A percentile compares a stretch with the other conserved stretches of the same genome.
These are phyloP conservation scores for Meloidogyne floridensis DNA, from an alignment of 1,140 invertebrate species.

Conservation along the genomic window DNA sequence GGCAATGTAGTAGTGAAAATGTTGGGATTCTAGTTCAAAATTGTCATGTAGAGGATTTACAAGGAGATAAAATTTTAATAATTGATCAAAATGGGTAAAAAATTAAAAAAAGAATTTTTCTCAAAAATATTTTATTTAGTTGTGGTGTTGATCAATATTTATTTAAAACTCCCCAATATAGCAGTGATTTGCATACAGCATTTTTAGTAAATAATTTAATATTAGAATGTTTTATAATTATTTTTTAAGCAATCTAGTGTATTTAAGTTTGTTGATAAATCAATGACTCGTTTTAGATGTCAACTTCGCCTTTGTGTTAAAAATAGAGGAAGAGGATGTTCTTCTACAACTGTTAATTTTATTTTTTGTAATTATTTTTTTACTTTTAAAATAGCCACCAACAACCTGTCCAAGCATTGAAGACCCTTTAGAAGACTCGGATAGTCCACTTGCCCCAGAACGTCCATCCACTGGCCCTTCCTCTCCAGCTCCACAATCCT, in stretches of 20 bases:
- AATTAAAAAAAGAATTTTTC: not conserved
- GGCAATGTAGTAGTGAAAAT: slow-evolving; percentile 60
- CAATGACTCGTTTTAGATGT: slow-evolving; percentile 62
- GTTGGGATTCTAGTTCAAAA: slow-evolving; percentile 64
- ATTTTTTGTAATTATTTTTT: not conserved
- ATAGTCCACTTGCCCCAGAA: slow-evolving; percentile 1
- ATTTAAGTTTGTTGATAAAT: slow-evolving; percentile 66
- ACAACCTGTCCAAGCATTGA: slow-evolving; percentile 51
- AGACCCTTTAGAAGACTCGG: slow-evolving; percentile 28
- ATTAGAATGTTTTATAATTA: not conserved
- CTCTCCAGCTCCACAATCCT: not conserved
- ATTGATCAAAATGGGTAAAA: slow-evolving; percentile 64
- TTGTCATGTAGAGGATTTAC: slow-evolving; percentile 63
- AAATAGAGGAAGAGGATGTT: slow-evolving; percentile 57
- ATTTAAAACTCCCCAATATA: slow-evolving; percentile 60
- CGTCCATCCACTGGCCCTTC: slow-evolving; percentile 5
- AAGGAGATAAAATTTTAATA: slow-evolving; percentile 63
- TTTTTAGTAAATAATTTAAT: slow-evolving; percentile 43
- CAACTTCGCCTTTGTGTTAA: slow-evolving; percentile 65
- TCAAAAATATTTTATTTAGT: slow-evolving; percentile 38
- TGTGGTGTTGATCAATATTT: slow-evolving; percentile 64
- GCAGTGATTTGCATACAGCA: slow-evolving; percentile 56
- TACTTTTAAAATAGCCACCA: slow-evolving; percentile 51
- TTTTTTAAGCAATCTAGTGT: slow-evolving; percentile 62
- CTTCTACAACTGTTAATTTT: slow-evolving; percentile 53